Percentiles rank a stretch among this genome's conserved stretches.
Conservation (phyloP, 2,113 vertebrate species). For the Smithornis capensis region DNA sequence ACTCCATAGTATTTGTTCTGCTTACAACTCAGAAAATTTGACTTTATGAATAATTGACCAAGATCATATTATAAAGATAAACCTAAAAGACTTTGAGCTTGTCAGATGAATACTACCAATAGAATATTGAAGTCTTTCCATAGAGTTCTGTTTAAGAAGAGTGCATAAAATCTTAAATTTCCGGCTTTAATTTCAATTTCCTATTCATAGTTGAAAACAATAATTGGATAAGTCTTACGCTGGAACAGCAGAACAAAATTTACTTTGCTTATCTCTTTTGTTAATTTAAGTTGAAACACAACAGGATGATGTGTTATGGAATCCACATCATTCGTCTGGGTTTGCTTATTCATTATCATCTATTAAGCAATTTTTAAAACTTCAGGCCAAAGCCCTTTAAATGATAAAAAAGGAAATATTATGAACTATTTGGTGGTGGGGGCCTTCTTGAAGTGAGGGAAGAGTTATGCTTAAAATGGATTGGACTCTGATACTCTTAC, state of each 20-base stretch:
- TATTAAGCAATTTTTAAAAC: neutral
- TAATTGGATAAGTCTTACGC: neutral
- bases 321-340: neutral
- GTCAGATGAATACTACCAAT: neutral
- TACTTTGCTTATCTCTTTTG: neutral
- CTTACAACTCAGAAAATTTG: neutral
- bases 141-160: neutral
- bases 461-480: neutral
- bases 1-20: neutral
- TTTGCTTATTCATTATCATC: slow-evolving; percentile 28
- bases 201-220: neutral
- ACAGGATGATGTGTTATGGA: neutral
- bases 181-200: neutral
- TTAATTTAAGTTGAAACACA: neutral
- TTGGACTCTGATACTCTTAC: neutral
- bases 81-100: neutral
- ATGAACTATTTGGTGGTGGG: neutral
- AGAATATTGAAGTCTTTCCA: neutral
- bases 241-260: neutral
- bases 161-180: neutral
- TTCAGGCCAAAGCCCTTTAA: neutral
- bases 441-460: neutral
- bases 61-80: neutral
- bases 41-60: neutral
- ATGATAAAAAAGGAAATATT: neutral